Evolutionary conservation across 64 coral and sea anemone genomes (phyloP).

Genomic region (Anthopleura sola): DNA sequence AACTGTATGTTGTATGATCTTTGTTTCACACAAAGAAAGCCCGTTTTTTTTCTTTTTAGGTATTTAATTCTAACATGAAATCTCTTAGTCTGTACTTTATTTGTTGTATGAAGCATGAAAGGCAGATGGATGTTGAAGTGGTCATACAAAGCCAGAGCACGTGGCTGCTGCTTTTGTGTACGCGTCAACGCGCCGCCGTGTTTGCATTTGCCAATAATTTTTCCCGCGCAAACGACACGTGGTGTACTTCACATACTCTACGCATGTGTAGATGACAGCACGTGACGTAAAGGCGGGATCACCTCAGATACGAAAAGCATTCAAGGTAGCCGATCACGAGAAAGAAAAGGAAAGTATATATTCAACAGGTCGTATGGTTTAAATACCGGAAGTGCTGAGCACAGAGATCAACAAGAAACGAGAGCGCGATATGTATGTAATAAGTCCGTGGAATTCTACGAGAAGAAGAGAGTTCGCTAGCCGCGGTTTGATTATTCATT

Average conservation of each 20-base stretch:
- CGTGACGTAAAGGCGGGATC: slow-evolving; percentile 19
- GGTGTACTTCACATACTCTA: slow-evolving; percentile 18
- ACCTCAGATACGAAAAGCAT: slow-evolving; percentile 29
- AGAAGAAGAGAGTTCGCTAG: background rate
- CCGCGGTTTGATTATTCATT: slow-evolving; percentile 7
- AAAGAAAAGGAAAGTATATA: background rate
- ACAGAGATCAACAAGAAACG: slow-evolving; percentile 13
- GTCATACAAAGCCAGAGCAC: slow-evolving; percentile 22
- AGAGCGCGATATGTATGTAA: background rate
- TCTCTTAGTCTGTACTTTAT: slow-evolving; percentile 14
- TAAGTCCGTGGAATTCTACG: background rate
- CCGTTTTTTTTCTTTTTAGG: background rate
- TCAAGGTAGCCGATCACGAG: background rate
- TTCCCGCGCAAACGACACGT: slow-evolving; percentile 40
- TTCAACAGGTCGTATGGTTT: slow-evolving; percentile 10
- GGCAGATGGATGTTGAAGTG: slow-evolving; percentile 28
- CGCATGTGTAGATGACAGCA: slow-evolving; percentile 5
- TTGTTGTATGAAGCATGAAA: slow-evolving; percentile 10
- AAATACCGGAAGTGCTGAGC: slow-evolving; percentile 22
- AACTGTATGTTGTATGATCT: background rate
- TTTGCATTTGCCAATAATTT: slow-evolving; percentile 32
- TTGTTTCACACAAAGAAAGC: background rate
- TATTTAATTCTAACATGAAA: slow-evolving; percentile 2
- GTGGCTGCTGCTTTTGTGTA: slow-evolving; percentile 19
- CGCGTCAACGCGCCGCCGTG: slow-evolving; percentile 32